A percentile compares a stretch with the other conserved stretches of the same genome.
phyloP scores from a whole-genome alignment of 35 echinoderm and acorn worm species.

The Heliocidaris erythrogramma region DNA sequence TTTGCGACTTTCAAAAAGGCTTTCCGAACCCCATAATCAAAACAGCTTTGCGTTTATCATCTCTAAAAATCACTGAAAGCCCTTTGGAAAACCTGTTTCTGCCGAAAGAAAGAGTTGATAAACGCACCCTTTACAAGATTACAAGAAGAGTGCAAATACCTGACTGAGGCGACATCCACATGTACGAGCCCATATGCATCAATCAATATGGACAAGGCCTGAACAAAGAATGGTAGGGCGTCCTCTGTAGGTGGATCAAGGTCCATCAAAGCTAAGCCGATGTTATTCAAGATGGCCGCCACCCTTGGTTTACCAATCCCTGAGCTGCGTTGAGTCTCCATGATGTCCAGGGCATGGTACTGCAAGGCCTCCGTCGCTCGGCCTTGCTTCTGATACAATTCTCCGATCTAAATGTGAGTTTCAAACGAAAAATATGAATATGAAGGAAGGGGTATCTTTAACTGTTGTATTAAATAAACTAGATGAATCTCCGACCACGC shows the following conservation, averaged over 20 bases:
- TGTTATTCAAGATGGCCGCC: slow-evolving; percentile 83
- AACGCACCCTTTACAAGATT: no score
- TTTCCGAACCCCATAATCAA: no score
- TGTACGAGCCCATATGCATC: slow-evolving; percentile 82
- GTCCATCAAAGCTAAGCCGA: slow-evolving; percentile 76
- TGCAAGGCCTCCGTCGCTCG: slow-evolving; percentile 58
- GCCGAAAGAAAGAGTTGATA: no score
- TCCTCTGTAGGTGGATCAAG: slow-evolving; percentile 67
- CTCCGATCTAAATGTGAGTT: slow-evolving; percentile 62
- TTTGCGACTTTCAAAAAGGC: no score
- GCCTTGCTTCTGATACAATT: slow-evolving; percentile 79
- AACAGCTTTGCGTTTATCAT: no score
- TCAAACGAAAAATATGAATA: not conserved
- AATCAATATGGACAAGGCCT: slow-evolving; percentile 65
- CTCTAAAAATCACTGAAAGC: no score
- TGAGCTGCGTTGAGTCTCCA: slow-evolving; percentile 69
- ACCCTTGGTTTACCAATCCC: slow-evolving; percentile 78
- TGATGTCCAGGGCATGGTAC: slow-evolving; percentile 70
- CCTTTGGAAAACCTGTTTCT: no score
- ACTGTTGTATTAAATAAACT: no score
- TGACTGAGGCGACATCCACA: slow-evolving; percentile 85
- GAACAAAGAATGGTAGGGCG: slow-evolving; percentile 63
- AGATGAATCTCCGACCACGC: no score
- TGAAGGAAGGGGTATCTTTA: no score
- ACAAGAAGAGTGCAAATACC: slow-evolving; percentile 37